phyloP scores from a whole-genome alignment of 2,113 vertebrate species.

The Aspiorhynchus laticeps region DNA sequence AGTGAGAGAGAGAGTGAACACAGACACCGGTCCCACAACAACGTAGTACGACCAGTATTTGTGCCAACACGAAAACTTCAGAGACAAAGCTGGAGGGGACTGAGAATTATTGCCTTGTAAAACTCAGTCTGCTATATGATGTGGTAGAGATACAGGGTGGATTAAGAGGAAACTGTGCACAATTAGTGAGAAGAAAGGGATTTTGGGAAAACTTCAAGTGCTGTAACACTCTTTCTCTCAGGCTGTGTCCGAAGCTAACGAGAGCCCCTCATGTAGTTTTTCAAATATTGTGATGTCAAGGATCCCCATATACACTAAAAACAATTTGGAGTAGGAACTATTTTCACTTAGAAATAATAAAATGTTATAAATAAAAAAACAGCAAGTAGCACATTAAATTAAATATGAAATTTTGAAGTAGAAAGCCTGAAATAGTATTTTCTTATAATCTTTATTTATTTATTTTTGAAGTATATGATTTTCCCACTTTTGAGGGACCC shows the following conservation, averaged over 20 bases:
- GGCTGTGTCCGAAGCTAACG: background rate
- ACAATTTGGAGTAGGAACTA: no score
- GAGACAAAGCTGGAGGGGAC: conserved; percentile 31
- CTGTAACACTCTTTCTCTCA: background rate
- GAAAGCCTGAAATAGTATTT: no score
- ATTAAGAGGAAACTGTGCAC: background rate
- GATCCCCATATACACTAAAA: background rate
- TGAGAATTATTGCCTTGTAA: conserved; percentile 4
- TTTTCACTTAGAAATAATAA: no score
- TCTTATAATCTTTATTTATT: no score
- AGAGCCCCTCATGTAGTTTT: background rate
- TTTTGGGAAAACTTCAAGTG: conserved; percentile 7
- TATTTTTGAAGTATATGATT: no score
- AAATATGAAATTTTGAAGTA: no score
- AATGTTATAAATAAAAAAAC: no score
- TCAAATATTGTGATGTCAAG: background rate
- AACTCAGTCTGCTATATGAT: background rate
- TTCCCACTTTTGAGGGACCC: no score
- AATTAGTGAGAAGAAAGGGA: conserved; percentile 10
- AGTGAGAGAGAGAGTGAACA: conserved; percentile 42
- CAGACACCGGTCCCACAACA: conserved; percentile 48
- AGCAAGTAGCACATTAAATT: no score
- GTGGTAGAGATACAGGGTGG: background rate
- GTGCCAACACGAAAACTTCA: conserved; percentile 42
- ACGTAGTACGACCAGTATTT: background rate